phyloP scores from a whole-genome alignment of 2,888 invertebrate genomes.

The Coenonympha arcania region DNA sequence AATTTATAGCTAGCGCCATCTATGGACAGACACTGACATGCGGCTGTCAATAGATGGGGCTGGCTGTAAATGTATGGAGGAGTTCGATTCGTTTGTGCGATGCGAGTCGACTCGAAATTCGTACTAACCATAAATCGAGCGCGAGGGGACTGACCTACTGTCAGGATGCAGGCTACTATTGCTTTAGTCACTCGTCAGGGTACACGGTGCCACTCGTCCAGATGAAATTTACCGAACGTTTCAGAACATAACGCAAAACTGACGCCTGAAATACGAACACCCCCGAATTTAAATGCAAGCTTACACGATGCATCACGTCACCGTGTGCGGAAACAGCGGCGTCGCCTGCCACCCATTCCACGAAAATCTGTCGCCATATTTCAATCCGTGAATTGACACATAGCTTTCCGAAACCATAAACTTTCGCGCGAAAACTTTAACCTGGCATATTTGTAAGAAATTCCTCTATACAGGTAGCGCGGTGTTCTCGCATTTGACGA shows the following conservation, averaged over 20 bases:
- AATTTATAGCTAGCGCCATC: no score
- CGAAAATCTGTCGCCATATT: constrained; percentile 59
- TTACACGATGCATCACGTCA: constrained; percentile 48
- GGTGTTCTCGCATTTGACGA: constrained; percentile 68
- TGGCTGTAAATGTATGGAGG: no score
- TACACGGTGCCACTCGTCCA: constrained; percentile 35
- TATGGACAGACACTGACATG: no score
- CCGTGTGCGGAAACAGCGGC: constrained; percentile 76
- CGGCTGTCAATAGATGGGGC: no score
- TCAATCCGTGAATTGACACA: constrained; percentile 71
- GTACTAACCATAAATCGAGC: no score
- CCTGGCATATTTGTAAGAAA: constrained; percentile 70
- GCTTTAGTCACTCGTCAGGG: constrained; percentile 38
- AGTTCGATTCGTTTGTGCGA: no score
- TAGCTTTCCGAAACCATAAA: constrained; percentile 59
- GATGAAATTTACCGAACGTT: constrained; percentile 34
- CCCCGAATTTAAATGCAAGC: constrained; percentile 41
- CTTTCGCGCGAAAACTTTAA: constrained; percentile 64
- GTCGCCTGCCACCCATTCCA: constrained; percentile 65
- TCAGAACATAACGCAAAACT: constrained; percentile 31
- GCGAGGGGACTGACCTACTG: constrained; percentile 32
- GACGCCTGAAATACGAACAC: constrained; percentile 40
- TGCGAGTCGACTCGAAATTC: no score
- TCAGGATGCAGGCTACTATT: constrained; percentile 23
- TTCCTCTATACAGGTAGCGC: constrained; percentile 57